These are phyloP conservation scores for Peromyscus maniculatus DNA, from an alignment of 2,113 vertebrate species.

Conservation along the genomic window DNA sequence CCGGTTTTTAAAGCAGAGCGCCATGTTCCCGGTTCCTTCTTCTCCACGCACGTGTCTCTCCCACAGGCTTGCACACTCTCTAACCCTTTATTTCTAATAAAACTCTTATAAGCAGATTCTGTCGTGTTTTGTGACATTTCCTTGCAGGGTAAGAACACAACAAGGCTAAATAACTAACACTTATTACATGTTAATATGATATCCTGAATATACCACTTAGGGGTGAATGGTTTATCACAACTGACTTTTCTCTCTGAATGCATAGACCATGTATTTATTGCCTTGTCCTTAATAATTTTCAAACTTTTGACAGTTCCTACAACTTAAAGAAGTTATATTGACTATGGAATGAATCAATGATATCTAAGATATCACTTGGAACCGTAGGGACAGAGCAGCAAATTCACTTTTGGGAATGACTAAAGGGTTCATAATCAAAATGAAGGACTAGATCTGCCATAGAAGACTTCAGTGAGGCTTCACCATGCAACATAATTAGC, in stretches of 20 bases:
- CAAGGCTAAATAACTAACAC: too few species aligned
- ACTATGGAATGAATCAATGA: conserved; percentile 1
- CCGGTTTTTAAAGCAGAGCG: too few species aligned
- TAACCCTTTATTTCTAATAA: too few species aligned
- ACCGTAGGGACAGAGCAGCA: not conserved
- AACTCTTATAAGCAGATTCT: too few species aligned
- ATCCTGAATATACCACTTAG: not conserved
- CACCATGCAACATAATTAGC: not conserved
- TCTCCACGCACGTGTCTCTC: too few species aligned
- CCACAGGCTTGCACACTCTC: too few species aligned
- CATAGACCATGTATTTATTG: not conserved
- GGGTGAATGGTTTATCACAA: not conserved
- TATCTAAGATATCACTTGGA: not conserved
- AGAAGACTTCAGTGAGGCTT: not conserved
- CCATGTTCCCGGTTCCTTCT: too few species aligned
- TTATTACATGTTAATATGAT: not conserved
- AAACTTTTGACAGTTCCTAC: not conserved
- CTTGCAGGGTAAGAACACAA: too few species aligned
- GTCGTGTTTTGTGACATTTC: too few species aligned
- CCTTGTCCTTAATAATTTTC: not conserved
- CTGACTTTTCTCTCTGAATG: not conserved
- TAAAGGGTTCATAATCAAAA: not conserved
- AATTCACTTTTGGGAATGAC: not conserved
- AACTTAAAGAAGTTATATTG: not conserved
- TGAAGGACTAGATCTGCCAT: not conserved